Base-by-base conservation (phyloP, 2,113 vertebrate genomes). In the Eulacestoma nigropectus region DNA sequence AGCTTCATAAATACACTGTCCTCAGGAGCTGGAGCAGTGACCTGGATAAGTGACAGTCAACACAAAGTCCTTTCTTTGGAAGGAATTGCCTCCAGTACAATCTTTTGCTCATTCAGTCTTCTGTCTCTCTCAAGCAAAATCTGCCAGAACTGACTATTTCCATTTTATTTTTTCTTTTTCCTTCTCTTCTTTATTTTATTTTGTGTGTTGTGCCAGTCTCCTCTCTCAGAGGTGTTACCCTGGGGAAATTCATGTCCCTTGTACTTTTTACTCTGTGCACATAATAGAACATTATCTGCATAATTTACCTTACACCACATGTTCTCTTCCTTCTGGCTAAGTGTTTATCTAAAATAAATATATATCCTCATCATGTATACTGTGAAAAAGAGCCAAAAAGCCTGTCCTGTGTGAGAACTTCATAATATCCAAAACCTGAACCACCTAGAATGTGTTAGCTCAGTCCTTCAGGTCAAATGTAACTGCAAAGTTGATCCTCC, bases 241-340 rank as follows among this genome's bases (percentile, higher is more conserved):
- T 84, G 35, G 94, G 97, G 97, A 97, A 88, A 91, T 46, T 30
- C 15, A 39, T 84, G 96, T 98, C 98, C 96, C 92, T 92, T 96
- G 91, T 90, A 97, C 78, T 94, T 97, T 97, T 95, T 82, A 79
- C 74, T 97, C 83, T 88, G 55, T 95, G 94, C 11, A 15, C 90
- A 89, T 96, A 96, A 94, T 68, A 94, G 96, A 97, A 96, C 87
- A 87, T 84, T 93, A 97, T 96, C 97, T 97, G 95, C 97, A 97
- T 97, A 97, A 97, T 97, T 97, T 98, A 96, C 97, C 94, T 95
- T 95, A 97, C 78, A 44, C 73, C 91, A 46, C 88, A 89, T 65
- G 81, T 96, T 95, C 88, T 90, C 87, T 89, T 85, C 93, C 90
- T 94, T 84, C 91, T 96, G 77, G 96, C 95, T 97, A 93, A 96